A percentile compares a stretch with the other conserved stretches of the same genome.
Evolutionary conservation across 2,797 vertebrate species (phyloP).

Genomic region (Ptychadena robeensis): DNA sequence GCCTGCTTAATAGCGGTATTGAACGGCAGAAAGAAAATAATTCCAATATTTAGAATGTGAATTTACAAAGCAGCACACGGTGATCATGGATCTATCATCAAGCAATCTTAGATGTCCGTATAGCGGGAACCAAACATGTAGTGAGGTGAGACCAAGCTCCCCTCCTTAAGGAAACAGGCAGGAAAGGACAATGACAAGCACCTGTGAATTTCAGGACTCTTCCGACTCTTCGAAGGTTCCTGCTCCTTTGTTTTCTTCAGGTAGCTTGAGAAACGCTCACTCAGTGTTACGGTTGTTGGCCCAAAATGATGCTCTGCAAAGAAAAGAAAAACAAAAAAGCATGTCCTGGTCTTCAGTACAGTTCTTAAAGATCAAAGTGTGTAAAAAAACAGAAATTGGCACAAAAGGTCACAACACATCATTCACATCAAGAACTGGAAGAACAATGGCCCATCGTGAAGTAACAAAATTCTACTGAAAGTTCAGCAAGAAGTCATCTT

Average conservation of each 20-base stretch:
- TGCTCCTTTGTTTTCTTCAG: conserved; percentile 94
- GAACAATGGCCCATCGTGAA: too few species aligned
- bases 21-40: neutral
- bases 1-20: neutral
- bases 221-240: conserved; percentile 90
- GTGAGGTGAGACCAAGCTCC: neutral
- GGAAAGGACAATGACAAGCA: conserved; percentile 67
- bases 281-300: conserved; percentile 90
- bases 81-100: neutral
- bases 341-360: too few species aligned
- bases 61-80: neutral
- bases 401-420: too few species aligned
- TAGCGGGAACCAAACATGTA: neutral
- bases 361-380: too few species aligned
- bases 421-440: too few species aligned
- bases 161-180: neutral
- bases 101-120: neutral
- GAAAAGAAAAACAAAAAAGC: neutral
- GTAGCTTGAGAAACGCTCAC: conserved; percentile 96
- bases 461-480: too few species aligned
- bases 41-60: neutral
- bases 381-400: too few species aligned
- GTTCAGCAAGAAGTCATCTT: too few species aligned
- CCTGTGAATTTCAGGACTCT: conserved; percentile 99
- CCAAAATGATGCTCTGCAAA: conserved; percentile 94